Evolutionary conservation across 1,140 invertebrate genomes (phyloP), one percentile per base, ranked within the genome.

Genomic region (Panulirus ornatus): DNA sequence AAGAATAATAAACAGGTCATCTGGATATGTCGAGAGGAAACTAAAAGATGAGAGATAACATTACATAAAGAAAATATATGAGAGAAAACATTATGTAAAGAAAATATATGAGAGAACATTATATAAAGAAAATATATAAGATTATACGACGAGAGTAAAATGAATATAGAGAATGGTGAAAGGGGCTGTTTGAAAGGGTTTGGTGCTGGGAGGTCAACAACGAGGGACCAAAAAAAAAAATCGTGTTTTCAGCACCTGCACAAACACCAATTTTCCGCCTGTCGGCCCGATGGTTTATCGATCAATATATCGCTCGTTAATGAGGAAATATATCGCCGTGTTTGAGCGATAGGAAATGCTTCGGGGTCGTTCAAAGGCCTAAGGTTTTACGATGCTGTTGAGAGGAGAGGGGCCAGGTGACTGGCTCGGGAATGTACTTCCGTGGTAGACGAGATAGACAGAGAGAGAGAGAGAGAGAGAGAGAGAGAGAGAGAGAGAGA

Each of bases 221-320:
- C 44, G 44, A 47, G 44, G 14, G 44, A 47, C 14, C 44, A 47
- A 47, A 58, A 58, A 58, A 11, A 58, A 58, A 58, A 58, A 3
- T 22, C 54, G 22, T 19, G 54, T 58, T 58, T 58, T 58, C 54
- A 58, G 14, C 11, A 19, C 54, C 22, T 2, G 54, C 54, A 58
- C 54, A 58, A 58, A 58, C 54, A 58, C 54, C 54, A 58, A 58
- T 58, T 58, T 58, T 58, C 54, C 54, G 54, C 54, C 54, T 58
- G 54, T 58, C 54, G 54, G 14, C 3, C 54, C 54, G 54, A 58
- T 58, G 54, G 11, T 58, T 58, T 58, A 58, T 58, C 54, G 54
- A 58, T 58, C 54, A 19, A 58, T 58, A 58, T 58, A 58, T 58
- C 54, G 54, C 11, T 19, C 54, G 54, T 58, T 58, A 58, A 58